Base-by-base conservation (phyloP, 30 jellyfish, hydroid and myxozoan genomes). In the Turritopsis rubra region DNA sequence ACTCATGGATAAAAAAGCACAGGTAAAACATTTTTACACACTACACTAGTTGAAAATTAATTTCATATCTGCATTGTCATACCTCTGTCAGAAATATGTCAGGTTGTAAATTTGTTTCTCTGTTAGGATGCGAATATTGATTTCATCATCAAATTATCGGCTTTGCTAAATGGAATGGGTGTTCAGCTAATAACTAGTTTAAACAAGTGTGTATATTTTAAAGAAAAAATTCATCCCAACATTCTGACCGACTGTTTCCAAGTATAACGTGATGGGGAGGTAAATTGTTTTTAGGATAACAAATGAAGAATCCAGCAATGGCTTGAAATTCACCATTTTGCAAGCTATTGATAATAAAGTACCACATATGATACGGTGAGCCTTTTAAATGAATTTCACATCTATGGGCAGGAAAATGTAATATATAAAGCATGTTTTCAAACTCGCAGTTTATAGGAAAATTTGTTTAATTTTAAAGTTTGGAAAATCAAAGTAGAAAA, bases 91-190 rank as follows among this genome's bases (percentile, higher is more conserved):
- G n/a, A n/a, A n/a, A n/a, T n/a, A n/a, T 74, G 82, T 21, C 8
- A 66, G 28, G 8, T 78, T 52, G 79, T 1, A 52, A 18, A 18
- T 19, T 85, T 21, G 65, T 82, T 82, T 82, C 3, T 23, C 54
- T 65, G n/a, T 21, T 29, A 82, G 88, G 85, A 65, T 7, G 52
- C 26, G 26, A 81, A 80, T 52, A 19, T 54, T 82, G 88, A 82
- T 13, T 92, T 92, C 54, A 70, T 85, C 52, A 92, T 89, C 1
- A 92, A 92, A 72, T 89, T 92, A 53, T 90, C 98, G 17, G 80
- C 88, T 72, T 73, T 92, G 79, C 75, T 92, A 23, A 88, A 92
- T 84, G 96, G 95, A 65, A 87, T 92, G 91, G 98, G 98, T 65
- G 79, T 88, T 18, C 98, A 92, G 52, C 88, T 92, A 52, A 81